phyloP scores from a whole-genome alignment of 2,888 invertebrate species.

The Asteroscopus sphinx region DNA sequence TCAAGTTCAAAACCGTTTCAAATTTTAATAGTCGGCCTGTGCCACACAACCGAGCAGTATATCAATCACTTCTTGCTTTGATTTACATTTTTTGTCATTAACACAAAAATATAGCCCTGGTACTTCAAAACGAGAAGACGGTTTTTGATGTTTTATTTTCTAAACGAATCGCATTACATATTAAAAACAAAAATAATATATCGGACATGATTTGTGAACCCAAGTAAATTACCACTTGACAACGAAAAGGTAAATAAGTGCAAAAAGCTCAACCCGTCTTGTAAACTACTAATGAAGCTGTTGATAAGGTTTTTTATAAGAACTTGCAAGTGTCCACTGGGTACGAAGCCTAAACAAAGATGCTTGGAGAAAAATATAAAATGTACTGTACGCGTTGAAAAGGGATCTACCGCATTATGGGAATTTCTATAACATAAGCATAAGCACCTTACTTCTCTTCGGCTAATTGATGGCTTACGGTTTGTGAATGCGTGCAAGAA shows the following conservation, averaged over 20 bases:
- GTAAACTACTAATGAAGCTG: conserved; percentile 31
- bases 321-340: conserved; percentile 23
- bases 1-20: conserved; percentile 74
- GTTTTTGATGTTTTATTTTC: conserved; percentile 25
- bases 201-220: conserved; percentile 21
- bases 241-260: conserved; percentile 27
- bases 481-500: conserved; percentile 82
- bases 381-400: conserved; percentile 29
- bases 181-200: conserved; percentile 3
- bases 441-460: conserved; percentile 65
- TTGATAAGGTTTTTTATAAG: conserved; percentile 29
- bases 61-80: conserved; percentile 67
- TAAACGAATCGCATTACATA: conserved; percentile 15
- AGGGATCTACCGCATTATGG: conserved; percentile 64
- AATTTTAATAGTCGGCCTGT: conserved; percentile 67
- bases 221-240: conserved; percentile 19
- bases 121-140: conserved; percentile 21
- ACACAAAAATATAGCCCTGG: conserved; percentile 27
- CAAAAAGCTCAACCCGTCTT: conserved; percentile 37
- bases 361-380: conserved; percentile 33
- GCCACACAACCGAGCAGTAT: conserved; percentile 58
- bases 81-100: conserved; percentile 56
- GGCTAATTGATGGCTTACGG: conserved; percentile 80
- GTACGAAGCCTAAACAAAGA: conserved; percentile 32
- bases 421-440: conserved; percentile 63